phyloP scores from a whole-genome alignment of 2,888 invertebrate species.

The Diaperis boleti region DNA sequence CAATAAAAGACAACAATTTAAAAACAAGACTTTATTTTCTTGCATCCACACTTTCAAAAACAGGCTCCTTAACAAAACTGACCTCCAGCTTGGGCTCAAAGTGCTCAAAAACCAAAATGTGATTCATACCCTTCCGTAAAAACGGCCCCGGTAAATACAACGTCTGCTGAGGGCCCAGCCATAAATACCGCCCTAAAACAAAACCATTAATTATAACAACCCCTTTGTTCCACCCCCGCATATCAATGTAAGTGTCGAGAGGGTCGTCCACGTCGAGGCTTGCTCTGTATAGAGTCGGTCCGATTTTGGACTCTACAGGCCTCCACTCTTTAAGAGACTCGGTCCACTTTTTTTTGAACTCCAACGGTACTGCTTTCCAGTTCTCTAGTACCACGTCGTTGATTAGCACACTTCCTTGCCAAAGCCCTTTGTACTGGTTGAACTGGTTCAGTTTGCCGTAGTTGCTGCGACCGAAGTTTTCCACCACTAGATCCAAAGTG shows the following conservation, averaged over 20 bases:
- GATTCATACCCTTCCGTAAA: constrained; percentile 69
- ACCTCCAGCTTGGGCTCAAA: constrained; percentile 50
- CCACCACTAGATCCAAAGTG: constrained; percentile 68
- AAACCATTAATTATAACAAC: constrained; percentile 86
- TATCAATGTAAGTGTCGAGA: constrained; percentile 82
- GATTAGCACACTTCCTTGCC: constrained; percentile 66
- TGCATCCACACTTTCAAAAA: too few relatives aligned
- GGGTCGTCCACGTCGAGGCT: constrained; percentile 68
- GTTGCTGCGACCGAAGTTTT: constrained; percentile 88
- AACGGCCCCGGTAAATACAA: constrained; percentile 85
- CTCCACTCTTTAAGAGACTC: constrained; percentile 61
- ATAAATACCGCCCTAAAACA: constrained; percentile 86
- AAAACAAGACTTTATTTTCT: too few relatives aligned
- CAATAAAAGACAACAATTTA: too few relatives aligned
- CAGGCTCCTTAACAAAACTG: constrained; percentile 50
- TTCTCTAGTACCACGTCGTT: constrained; percentile 62
- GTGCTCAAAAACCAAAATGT: constrained; percentile 63
- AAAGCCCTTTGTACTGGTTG: constrained; percentile 61
- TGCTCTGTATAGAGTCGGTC: constrained; percentile 72
- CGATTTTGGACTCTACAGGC: constrained; percentile 80
- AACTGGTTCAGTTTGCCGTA: constrained; percentile 64
- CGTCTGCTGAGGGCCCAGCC: constrained; percentile 84
- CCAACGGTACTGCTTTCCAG: constrained; percentile 68
- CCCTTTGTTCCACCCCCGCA: constrained; percentile 89
- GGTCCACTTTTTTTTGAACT: constrained; percentile 68